These are phyloP conservation scores for Bubo bubo DNA, from an alignment of 2,113 vertebrate species.

Conservation along the genomic window DNA sequence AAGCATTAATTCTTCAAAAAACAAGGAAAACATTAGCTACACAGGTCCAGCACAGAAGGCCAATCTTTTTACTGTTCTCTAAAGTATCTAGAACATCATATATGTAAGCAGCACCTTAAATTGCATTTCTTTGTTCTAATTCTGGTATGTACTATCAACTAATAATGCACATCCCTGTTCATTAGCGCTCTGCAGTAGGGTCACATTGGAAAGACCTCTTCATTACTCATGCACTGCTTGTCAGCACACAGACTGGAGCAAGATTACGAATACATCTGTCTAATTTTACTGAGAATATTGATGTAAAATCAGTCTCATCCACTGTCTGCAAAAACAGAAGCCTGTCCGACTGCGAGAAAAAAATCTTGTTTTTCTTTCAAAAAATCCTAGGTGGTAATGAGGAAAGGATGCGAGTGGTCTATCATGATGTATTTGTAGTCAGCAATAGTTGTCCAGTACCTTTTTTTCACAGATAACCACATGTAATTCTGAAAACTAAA, in stretches of 20 bases:
- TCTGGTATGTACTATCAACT: not conserved
- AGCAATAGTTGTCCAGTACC: not conserved
- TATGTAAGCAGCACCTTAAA: not conserved
- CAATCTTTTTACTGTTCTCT: not conserved
- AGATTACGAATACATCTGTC: conserved; percentile 55
- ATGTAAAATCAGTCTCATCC: conserved; percentile 10
- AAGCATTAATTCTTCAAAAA: not conserved
- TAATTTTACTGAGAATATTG: conserved; percentile 59
- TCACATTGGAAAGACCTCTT: conserved; percentile 48
- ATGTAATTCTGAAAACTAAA: not conserved
- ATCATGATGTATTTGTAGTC: not conserved
- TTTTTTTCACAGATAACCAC: not conserved
- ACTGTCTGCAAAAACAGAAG: not conserved
- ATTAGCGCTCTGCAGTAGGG: not conserved
- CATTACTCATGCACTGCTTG: conserved; percentile 66
- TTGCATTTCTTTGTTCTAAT: conserved; percentile 23
- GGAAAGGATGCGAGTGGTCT: not conserved
- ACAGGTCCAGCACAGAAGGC: not conserved
- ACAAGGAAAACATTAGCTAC: not conserved
- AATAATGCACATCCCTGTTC: conserved; percentile 4
- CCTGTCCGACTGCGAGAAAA: not conserved
- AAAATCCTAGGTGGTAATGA: not conserved
- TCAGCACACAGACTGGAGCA: conserved; percentile 39
- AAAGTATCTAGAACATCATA: not conserved
- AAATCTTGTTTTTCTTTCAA: not conserved